These are phyloP conservation scores for Griposia aprilina DNA, from an alignment of 2,888 invertebrate species.

Conservation along the genomic window DNA sequence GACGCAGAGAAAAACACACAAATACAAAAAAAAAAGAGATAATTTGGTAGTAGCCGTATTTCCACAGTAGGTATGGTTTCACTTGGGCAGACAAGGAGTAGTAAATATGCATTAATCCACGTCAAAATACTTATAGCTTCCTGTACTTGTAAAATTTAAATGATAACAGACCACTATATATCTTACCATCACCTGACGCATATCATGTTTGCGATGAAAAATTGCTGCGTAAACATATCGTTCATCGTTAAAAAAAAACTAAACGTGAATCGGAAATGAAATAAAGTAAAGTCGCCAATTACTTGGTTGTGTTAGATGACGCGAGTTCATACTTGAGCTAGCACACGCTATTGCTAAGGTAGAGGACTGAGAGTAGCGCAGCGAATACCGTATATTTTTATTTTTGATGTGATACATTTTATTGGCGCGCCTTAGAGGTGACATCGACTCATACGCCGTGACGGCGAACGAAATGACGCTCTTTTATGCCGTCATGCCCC, in stretches of 20 bases:
- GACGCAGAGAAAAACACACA: too few relatives aligned
- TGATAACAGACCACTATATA: neutral
- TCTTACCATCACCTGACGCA: neutral
- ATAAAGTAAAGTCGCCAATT: conserved; percentile 41
- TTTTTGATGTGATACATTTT: too few relatives aligned
- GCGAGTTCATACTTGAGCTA: conserved; percentile 40
- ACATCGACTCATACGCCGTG: too few relatives aligned
- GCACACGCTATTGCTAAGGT: conserved; percentile 46
- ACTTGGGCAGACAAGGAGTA: too few relatives aligned
- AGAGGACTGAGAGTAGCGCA: conserved; percentile 25
- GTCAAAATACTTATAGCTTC: too few relatives aligned
- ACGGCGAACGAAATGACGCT: too few relatives aligned
- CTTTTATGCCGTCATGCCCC: too few relatives aligned
- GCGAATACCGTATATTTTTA: neutral
- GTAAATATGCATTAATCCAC: too few relatives aligned
- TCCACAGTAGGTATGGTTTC: too few relatives aligned
- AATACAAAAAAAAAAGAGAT: too few relatives aligned
- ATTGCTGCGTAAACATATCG: neutral
- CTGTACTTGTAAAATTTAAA: neutral
- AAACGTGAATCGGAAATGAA: conserved; percentile 39
- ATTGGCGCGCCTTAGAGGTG: too few relatives aligned
- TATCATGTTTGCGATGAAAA: neutral
- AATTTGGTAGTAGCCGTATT: too few relatives aligned
- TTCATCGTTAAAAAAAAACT: conserved; percentile 5
- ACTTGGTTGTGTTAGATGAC: conserved; percentile 42